phyloP scores from a whole-genome alignment of 2,113 vertebrate species.

The Brienomyrus brachyistius region DNA sequence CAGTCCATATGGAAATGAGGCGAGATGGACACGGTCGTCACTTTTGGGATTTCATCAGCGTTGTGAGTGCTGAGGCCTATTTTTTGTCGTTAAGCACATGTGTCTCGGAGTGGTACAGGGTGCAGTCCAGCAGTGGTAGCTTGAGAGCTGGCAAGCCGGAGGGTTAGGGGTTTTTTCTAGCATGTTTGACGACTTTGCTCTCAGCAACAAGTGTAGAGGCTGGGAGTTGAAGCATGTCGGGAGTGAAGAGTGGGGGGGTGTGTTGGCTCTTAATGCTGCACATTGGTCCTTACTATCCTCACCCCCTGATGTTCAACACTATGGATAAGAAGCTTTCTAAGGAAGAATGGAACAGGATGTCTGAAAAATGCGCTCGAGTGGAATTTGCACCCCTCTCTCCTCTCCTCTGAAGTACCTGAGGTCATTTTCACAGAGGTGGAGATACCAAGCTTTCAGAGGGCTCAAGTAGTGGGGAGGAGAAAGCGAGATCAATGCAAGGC shows the following conservation, averaged over 20 bases:
- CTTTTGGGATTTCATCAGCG: not conserved
- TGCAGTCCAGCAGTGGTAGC: not conserved
- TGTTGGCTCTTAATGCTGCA: not conserved
- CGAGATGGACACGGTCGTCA: not conserved
- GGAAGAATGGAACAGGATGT: not conserved
- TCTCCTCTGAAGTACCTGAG: not conserved
- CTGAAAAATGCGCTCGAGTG: not conserved
- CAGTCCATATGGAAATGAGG: not conserved
- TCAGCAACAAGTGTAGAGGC: not conserved
- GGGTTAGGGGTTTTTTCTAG: not conserved
- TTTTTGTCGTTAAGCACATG: not conserved
- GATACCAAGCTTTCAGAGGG: not conserved
- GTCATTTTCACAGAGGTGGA: not conserved
- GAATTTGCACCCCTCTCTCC: not conserved
- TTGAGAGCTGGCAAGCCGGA: not conserved
- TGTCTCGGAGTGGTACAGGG: not conserved
- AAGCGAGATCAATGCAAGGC: not conserved
- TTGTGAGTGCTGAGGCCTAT: not conserved
- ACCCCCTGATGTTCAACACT: not conserved
- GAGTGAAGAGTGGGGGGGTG: not conserved
- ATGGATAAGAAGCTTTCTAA: constrained; percentile 4
- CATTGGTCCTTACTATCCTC: too few species aligned
- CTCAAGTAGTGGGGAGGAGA: not conserved
- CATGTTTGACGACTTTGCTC: not conserved
- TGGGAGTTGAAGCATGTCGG: not conserved